These are phyloP conservation scores for Kryptolebias marmoratus DNA, from an alignment of 2,113 vertebrate species.

Conservation along the genomic window DNA sequence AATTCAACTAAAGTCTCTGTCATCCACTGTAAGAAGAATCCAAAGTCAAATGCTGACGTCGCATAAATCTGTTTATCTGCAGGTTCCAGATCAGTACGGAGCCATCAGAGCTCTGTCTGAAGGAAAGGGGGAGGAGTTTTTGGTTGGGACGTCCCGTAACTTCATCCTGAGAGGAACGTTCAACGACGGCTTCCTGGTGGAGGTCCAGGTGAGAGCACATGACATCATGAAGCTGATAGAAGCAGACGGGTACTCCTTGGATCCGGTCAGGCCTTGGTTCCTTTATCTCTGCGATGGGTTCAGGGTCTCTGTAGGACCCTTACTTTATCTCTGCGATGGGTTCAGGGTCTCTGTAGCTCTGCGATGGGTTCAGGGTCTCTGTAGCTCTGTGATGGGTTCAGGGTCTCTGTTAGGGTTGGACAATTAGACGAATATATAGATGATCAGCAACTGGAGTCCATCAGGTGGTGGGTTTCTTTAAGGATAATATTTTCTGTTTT, in stretches of 20 bases:
- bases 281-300: not conserved
- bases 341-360: not conserved
- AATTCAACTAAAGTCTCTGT: too few relatives aligned
- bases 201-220: constrained; percentile 87
- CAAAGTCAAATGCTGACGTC: not conserved
- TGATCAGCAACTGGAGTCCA: too few relatives aligned
- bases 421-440: too few relatives aligned
- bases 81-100: constrained; percentile 97
- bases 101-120: constrained; percentile 93
- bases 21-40: too few relatives aligned
- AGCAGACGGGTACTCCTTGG: not conserved
- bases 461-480: too few relatives aligned
- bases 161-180: constrained; percentile 95
- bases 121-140: constrained; percentile 93
- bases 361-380: not conserved
- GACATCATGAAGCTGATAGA: not conserved
- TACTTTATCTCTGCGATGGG: not conserved
- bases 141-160: constrained; percentile 95
- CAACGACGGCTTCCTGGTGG: constrained; percentile 92
- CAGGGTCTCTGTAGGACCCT: not conserved
- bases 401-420: too few relatives aligned
- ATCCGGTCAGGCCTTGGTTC: not conserved
- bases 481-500: too few relatives aligned
- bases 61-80: not conserved
- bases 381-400: not conserved